A percentile compares a stretch with the other conserved stretches of the same genome.
Evolutionary conservation across 2,113 vertebrate genomes (phyloP).

Genomic region (Rhea americana): DNA sequence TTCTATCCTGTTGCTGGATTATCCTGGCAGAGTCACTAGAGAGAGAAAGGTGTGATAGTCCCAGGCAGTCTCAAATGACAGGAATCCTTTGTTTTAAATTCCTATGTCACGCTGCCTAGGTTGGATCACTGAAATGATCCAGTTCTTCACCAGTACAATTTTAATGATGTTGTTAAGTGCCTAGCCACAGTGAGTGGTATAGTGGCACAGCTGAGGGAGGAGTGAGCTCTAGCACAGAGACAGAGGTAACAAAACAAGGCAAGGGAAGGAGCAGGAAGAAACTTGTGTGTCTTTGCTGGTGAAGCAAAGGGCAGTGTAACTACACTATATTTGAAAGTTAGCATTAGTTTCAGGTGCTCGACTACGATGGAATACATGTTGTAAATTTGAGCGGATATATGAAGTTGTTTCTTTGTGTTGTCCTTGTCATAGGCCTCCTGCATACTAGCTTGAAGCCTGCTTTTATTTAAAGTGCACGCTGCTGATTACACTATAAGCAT

Average conservation of each 20-base stretch:
- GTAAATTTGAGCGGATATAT: background rate
- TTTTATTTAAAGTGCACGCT: background rate
- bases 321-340: background rate
- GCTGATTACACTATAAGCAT: background rate
- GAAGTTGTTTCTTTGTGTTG: rapidly evolving
- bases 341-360: background rate
- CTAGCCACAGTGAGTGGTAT: background rate
- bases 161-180: background rate
- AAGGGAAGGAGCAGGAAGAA: background rate
- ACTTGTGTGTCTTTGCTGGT: background rate
- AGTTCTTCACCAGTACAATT: rapidly evolving
- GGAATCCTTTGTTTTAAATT: background rate
- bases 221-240: background rate
- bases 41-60: background rate
- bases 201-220: background rate
- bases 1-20: background rate
- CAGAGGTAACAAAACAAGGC: background rate
- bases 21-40: slow-evolving; percentile 3
- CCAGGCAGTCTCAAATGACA: background rate
- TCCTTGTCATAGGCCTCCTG: background rate
- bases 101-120: background rate
- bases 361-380: background rate
- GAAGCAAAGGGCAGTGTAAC: background rate
- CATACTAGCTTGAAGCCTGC: background rate
- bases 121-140: background rate